These are phyloP conservation scores for Protobothrops mucrosquamatus DNA, from an alignment of 2,113 vertebrate species.

Conservation along the genomic window DNA sequence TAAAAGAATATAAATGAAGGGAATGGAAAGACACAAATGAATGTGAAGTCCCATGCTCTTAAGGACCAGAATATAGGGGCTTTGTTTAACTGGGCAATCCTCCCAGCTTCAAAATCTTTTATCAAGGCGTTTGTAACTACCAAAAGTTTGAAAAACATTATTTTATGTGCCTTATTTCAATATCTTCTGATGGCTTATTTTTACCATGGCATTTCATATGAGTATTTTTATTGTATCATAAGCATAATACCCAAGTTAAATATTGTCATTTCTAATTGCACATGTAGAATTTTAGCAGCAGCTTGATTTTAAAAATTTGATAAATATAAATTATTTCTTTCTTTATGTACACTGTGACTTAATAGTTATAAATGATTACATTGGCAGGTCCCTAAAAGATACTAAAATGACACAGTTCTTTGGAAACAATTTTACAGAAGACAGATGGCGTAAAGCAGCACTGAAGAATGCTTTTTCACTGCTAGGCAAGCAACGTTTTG, in stretches of 20 bases:
- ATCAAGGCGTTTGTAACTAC: neutral
- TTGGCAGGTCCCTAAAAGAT: slow-evolving; percentile 86
- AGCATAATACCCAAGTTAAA: neutral
- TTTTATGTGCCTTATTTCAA: neutral
- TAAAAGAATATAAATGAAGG: neutral
- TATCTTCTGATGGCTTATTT: neutral
- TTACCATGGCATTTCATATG: neutral
- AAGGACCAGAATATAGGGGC: neutral
- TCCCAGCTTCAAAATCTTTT: neutral
- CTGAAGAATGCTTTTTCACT: slow-evolving; percentile 97
- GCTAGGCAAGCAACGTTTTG: slow-evolving; percentile 95
- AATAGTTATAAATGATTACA: neutral
- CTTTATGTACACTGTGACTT: neutral
- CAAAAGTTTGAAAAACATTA: neutral
- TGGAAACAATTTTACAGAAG: slow-evolving; percentile 93
- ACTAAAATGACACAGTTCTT: slow-evolving; percentile 96
- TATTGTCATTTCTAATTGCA: neutral
- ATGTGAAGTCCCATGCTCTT: neutral
- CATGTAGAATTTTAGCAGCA: neutral
- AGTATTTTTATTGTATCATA: neutral
- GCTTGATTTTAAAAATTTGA: neutral
- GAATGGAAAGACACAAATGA: neutral
- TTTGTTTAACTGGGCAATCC: neutral
- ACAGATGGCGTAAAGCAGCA: slow-evolving; percentile 95
- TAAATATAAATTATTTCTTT: neutral